Evolutionary conservation across 2,888 invertebrate species (phyloP), one percentile per base, ranked within the genome.

Genomic region (Morinoia aosen): DNA sequence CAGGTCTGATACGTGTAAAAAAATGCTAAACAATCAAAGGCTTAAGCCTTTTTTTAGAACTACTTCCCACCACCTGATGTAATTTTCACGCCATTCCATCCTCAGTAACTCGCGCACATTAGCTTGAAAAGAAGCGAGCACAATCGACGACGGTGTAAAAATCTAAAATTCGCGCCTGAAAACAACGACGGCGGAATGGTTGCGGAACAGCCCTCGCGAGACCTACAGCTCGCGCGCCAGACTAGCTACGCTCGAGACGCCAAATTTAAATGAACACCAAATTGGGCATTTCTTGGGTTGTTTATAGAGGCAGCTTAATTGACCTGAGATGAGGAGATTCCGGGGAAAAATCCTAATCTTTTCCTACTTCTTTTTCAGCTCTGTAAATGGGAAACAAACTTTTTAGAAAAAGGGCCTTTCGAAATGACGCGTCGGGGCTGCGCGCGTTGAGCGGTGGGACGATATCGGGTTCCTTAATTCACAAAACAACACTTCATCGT

Each of bases 201-300:
- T 33, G 8, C 25, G 76, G 76, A 93, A 57, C 57, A 48, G 58
- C 33, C 40, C 93, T 57, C 93, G 16, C 33, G 93, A 48, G 93
- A 39, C 48, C 93, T 16, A 93, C 93, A 56, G 57, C 93, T 93
- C 48, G 48, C 33, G 57, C 93, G 10, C 57, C 33, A 57, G 39
- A 90, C 90, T 90, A 14, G 90, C 93, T 57, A 48, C 93, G 33
- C n/a, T 56, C 48, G 91, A 56, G 91, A 57, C 8, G 93, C 93
- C 57, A 93, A 93, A 93, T 93, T 93, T 93, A 93, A 93, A 93
- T 93, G 93, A 93, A 93, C 57, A 57, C 93, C 93, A 93, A 93
- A 93, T 93, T 93, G 93, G 93, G 93, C 93, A 93, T 93, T 93
- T 93, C 93, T 93, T 93, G 58, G 16, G 56, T 93, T 57, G 57